Conservation (phyloP, 2,113 vertebrate species). For the Bos javanicus region DNA sequence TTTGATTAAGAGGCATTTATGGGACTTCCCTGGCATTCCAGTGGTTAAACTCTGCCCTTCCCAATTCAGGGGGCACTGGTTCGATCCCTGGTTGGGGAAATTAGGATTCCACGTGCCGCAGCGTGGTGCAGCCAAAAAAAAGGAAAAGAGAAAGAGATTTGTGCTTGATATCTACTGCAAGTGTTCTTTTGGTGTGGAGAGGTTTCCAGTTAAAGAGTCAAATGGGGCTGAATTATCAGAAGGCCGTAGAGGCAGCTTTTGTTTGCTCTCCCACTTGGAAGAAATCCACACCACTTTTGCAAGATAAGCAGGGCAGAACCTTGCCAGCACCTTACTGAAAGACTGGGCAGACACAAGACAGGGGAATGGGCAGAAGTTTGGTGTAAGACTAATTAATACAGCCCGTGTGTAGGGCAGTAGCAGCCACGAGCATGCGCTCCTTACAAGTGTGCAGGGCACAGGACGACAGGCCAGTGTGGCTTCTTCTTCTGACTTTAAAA, state of each 20-base stretch:
- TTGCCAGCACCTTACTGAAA: fast-evolving
- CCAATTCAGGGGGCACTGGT: not conserved
- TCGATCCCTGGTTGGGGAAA: not conserved
- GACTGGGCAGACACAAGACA: not conserved
- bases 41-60: not conserved
- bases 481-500: not conserved
- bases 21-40: not conserved
- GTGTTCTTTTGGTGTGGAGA: not conserved
- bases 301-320: not conserved
- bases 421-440: fast-evolving
- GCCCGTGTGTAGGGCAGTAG: fast-evolving
- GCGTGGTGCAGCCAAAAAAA: not conserved
- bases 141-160: not conserved
- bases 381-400: not conserved
- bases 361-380: not conserved
- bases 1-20: not conserved
- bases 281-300: not conserved
- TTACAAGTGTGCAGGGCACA: not conserved
- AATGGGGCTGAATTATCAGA: not conserved
- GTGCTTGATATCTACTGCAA: not conserved
- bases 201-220: not conserved
- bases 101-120: not conserved
- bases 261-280: not conserved
- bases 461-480: not conserved
- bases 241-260: not conserved